These are phyloP conservation scores for Lontra canadensis DNA, from an alignment of 2,113 vertebrate genomes.

Conservation along the genomic window DNA sequence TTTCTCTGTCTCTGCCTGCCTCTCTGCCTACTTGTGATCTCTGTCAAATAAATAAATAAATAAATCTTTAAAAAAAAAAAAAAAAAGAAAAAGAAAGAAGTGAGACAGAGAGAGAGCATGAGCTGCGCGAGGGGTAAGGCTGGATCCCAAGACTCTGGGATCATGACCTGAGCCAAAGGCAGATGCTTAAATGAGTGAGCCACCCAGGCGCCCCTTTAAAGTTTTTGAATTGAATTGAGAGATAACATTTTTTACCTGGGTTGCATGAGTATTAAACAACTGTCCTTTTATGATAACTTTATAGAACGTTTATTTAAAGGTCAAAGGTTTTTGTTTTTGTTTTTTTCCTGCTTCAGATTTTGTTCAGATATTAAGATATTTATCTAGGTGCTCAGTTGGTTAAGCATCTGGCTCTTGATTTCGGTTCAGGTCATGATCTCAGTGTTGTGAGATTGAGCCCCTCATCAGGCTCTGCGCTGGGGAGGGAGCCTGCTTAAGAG, in stretches of 20 bases:
- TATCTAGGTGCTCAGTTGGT: background rate
- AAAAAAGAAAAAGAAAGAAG: no score
- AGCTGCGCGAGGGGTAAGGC: background rate
- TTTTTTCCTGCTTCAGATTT: background rate
- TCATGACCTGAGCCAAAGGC: background rate
- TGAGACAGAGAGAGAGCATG: no score
- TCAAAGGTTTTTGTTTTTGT: background rate
- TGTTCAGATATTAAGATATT: background rate
- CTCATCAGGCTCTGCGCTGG: background rate
- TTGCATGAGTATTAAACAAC: background rate
- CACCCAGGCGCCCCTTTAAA: background rate
- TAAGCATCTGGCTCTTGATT: background rate
- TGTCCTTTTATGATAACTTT: background rate
- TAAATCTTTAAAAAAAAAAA: no score
- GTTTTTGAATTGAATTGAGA: background rate
- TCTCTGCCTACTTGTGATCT: no score
- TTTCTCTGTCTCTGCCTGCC: no score
- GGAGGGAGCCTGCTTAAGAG: background rate
- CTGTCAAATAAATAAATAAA: no score
- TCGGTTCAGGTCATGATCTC: background rate
- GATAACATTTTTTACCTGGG: background rate
- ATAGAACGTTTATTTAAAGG: background rate
- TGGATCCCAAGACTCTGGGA: background rate
- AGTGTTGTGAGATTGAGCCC: background rate
- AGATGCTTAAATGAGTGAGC: background rate